Percentiles rank a stretch among this genome's conserved stretches.
phyloP scores from a whole-genome alignment of 2,888 invertebrate species.

The Cacoxenus indagator region DNA sequence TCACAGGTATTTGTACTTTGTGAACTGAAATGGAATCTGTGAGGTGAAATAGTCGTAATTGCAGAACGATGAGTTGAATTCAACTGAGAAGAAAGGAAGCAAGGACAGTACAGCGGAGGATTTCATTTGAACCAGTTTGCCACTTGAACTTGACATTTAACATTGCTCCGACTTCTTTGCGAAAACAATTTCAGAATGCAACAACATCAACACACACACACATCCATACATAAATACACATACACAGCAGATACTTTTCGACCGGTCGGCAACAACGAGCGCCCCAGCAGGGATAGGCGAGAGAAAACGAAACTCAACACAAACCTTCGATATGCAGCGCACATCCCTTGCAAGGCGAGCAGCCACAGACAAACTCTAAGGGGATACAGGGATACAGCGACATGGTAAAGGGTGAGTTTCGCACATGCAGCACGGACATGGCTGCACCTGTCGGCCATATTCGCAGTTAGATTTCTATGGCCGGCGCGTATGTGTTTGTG shows the following conservation, averaged over 20 bases:
- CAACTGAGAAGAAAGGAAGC: slow-evolving; percentile 23
- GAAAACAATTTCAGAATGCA: slow-evolving; percentile 58
- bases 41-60: neutral
- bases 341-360: neutral
- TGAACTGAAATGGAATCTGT: too few relatives aligned
- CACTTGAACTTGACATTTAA: slow-evolving; percentile 65
- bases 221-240: slow-evolving; percentile 18
- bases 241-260: slow-evolving; percentile 39
- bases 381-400: too few relatives aligned
- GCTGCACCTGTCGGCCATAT: slow-evolving; percentile 62
- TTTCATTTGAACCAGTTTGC: slow-evolving; percentile 62
- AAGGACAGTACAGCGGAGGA: slow-evolving; percentile 46
- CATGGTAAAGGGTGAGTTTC: neutral
- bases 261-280: slow-evolving; percentile 39
- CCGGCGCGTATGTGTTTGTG: slow-evolving; percentile 15
- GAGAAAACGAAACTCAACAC: too few relatives aligned
- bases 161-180: slow-evolving; percentile 54
- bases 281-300: neutral
- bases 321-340: too few relatives aligned
- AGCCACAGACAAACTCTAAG: too few relatives aligned
- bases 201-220: slow-evolving; percentile 24
- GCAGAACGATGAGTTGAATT: neutral
- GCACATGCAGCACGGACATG: slow-evolving; percentile 2
- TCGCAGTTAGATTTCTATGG: slow-evolving; percentile 25
- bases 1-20: too few relatives aligned